A percentile compares a stretch with the other conserved stretches of the same genome.
Evolutionary conservation across 2,888 invertebrate species (phyloP).

Genomic region (Chrysopilus asiliformis): DNA sequence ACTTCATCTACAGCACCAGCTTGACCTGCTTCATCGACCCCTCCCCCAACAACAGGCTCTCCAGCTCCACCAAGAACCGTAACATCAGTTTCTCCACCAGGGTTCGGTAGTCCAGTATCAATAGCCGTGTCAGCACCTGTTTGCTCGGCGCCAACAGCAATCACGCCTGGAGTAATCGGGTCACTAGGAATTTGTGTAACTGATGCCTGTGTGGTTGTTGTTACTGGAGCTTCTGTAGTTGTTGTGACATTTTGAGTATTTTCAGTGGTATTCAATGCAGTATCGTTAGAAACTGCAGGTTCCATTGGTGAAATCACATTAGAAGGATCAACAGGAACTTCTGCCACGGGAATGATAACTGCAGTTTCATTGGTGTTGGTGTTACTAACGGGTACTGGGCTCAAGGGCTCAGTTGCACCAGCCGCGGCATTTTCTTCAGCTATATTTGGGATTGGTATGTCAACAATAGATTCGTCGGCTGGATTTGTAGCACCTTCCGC

Average conservation of each 20-base stretch:
- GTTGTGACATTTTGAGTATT: not conserved
- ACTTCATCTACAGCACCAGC: not conserved
- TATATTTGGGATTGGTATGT: not conserved
- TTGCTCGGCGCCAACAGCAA: no score
- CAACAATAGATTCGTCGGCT: not conserved
- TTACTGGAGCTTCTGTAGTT: not conserved
- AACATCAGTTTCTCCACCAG: not conserved
- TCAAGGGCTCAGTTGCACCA: not conserved
- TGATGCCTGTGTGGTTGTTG: not conserved
- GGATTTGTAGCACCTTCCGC: not conserved
- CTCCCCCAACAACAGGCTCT: not conserved
- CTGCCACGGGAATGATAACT: not conserved
- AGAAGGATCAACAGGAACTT: not conserved
- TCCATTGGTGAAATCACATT: not conserved
- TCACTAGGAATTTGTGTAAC: not conserved
- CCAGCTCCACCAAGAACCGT: not conserved
- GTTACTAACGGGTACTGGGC: constrained; percentile 4
- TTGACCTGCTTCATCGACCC: not conserved
- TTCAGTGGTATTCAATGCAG: not conserved
- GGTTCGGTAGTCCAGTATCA: not conserved
- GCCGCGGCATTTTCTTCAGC: not conserved
- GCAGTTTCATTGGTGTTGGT: not conserved
- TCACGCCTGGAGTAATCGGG: not conserved
- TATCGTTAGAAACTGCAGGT: constrained; percentile 13
- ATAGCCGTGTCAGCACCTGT: not conserved